These are phyloP conservation scores for Aepyceros melampus DNA, from an alignment of 2,113 vertebrate species.

Conservation along the genomic window DNA sequence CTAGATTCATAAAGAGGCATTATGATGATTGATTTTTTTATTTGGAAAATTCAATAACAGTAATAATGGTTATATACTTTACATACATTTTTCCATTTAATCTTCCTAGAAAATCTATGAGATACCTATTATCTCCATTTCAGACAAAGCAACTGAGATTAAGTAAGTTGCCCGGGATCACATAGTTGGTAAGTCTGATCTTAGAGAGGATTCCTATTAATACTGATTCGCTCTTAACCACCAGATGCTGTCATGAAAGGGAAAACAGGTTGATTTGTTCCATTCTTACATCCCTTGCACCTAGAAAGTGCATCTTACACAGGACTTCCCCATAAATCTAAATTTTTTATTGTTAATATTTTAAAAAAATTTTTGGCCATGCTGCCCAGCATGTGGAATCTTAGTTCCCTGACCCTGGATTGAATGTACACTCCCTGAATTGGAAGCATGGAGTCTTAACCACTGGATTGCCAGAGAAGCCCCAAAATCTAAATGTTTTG, in stretches of 20 bases:
- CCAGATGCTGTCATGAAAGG: neutral
- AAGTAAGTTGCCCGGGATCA: conserved; percentile 16
- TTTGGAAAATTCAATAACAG: conserved; percentile 14
- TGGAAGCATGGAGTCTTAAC: neutral
- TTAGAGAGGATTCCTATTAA: neutral
- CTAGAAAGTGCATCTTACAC: neutral
- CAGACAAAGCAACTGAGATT: conserved; percentile 9
- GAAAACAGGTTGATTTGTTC: neutral
- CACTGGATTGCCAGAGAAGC: neutral
- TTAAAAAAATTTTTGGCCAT: neutral
- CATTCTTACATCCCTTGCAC: neutral
- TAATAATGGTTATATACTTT: neutral
- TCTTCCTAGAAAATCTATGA: conserved; percentile 37
- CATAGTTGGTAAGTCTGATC: neutral
- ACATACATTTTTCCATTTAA: neutral
- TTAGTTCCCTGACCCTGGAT: neutral
- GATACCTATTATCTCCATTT: conserved; percentile 3
- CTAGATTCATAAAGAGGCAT: conserved; percentile 30
- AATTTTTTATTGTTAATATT: neutral
- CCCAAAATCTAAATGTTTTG: neutral
- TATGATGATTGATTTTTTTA: conserved; percentile 37
- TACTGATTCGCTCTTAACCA: neutral
- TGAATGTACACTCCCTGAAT: neutral
- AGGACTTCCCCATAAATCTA: neutral
- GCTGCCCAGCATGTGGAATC: neutral